Conservation (phyloP, 2,797 vertebrate species). For the Erithacus rubecula region DNA sequence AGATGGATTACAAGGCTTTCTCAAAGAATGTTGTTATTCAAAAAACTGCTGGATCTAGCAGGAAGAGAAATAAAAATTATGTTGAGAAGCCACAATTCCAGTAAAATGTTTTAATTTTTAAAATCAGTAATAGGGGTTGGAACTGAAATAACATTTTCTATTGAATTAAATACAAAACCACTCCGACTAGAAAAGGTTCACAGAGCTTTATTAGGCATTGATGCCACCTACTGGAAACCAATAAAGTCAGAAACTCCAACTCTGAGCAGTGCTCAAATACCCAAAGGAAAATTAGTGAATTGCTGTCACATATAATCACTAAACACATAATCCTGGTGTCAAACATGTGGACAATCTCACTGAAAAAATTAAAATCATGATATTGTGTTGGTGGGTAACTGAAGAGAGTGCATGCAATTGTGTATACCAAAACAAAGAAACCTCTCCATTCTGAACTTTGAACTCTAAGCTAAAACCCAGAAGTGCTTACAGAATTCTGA, state of each 20-base stretch:
- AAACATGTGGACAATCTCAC: background rate
- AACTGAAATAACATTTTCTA: background rate
- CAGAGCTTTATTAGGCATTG: background rate
- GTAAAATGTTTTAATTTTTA: background rate
- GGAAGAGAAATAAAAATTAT: background rate
- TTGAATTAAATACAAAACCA: background rate
- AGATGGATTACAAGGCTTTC: background rate
- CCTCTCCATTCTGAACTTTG: background rate
- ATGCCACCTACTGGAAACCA: conserved; percentile 27
- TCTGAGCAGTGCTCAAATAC: background rate
- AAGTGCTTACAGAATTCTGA: background rate
- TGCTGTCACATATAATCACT: background rate
- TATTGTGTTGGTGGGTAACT: background rate
- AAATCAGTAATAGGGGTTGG: background rate
- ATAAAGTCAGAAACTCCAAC: background rate
- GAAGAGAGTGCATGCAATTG: background rate
- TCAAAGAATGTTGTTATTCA: background rate
- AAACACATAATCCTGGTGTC: background rate
- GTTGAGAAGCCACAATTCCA: background rate
- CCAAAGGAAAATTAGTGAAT: background rate
- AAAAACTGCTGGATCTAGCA: accelerated
- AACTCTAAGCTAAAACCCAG: background rate
- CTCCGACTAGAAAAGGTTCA: background rate
- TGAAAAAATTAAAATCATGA: background rate
- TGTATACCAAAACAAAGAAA: background rate